Conservation (phyloP, 2,113 vertebrate species). For the Micromys minutus region DNA sequence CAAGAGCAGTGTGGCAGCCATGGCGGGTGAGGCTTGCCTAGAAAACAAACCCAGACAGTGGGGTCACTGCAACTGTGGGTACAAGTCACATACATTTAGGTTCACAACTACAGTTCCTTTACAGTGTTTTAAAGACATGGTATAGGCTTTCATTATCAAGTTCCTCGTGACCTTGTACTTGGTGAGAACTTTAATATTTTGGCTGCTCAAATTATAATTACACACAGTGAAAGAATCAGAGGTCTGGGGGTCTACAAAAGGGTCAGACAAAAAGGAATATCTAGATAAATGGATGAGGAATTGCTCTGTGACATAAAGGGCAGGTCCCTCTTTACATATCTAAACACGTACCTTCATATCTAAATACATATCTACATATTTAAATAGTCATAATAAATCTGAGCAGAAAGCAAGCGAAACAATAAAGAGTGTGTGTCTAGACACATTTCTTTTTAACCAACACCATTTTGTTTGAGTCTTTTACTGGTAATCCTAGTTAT, state of each 20-base stretch:
- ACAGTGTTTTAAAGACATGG: not conserved
- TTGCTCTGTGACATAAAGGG: not conserved
- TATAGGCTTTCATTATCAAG: not conserved
- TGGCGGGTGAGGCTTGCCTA: not conserved
- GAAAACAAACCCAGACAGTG: not conserved
- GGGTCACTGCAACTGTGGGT: not conserved
- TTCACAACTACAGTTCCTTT: slow-evolving; percentile 41
- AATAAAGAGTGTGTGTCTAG: not conserved
- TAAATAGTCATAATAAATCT: slow-evolving; percentile 3
- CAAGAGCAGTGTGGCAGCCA: slow-evolving; percentile 23
- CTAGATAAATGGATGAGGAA: not conserved
- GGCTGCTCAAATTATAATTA: not conserved
- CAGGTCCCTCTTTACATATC: not conserved
- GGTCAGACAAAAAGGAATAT: not conserved
- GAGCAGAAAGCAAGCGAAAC: not conserved
- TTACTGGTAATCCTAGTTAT: not conserved
- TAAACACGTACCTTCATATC: not conserved
- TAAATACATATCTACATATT: not conserved
- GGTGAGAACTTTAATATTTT: slow-evolving; percentile 46
- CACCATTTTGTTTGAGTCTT: slow-evolving; percentile 8
- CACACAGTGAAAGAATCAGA: slow-evolving; percentile 3
- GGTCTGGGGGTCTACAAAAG: not conserved
- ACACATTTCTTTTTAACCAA: not conserved
- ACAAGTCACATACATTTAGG: slow-evolving; percentile 38
- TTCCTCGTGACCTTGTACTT: not conserved